These are phyloP conservation scores for Aricia agestis DNA, from an alignment of 1,140 invertebrate species.

Conservation along the genomic window DNA sequence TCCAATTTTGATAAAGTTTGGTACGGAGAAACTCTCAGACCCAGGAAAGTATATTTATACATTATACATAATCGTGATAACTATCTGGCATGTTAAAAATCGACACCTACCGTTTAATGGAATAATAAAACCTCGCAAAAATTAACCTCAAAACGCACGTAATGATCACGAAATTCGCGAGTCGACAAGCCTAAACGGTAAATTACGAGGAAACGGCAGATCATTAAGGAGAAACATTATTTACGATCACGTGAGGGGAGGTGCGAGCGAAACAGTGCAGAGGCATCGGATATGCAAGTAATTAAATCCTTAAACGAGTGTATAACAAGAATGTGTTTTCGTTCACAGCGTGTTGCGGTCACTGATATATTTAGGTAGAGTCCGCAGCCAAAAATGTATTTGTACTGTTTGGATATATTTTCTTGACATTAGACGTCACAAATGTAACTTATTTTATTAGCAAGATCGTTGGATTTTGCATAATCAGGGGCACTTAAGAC, in stretches of 20 bases:
- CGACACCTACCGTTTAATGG: neutral
- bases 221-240: slow-evolving; percentile 60
- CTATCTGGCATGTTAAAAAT: too few relatives aligned
- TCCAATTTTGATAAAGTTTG: too few relatives aligned
- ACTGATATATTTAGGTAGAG: neutral
- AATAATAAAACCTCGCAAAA: neutral
- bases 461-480: too few relatives aligned
- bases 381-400: neutral
- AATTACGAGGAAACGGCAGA: slow-evolving; percentile 50
- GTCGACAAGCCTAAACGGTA: slow-evolving; percentile 53
- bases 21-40: too few relatives aligned
- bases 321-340: slow-evolving; percentile 63
- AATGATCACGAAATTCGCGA: slow-evolving; percentile 48
- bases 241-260: slow-evolving; percentile 56
- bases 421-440: too few relatives aligned
- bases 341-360: slow-evolving; percentile 30
- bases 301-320: slow-evolving; percentile 70
- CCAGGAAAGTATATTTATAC: too few relatives aligned
- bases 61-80: too few relatives aligned
- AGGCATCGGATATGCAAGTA: slow-evolving; percentile 49
- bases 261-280: slow-evolving; percentile 26
- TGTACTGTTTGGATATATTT: too few relatives aligned
- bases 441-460: too few relatives aligned
- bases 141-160: slow-evolving; percentile 36
- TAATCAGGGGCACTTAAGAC: too few relatives aligned